phyloP scores from a whole-genome alignment of 2,797 vertebrate genomes.

The Gymnoscopelus braueri region DNA sequence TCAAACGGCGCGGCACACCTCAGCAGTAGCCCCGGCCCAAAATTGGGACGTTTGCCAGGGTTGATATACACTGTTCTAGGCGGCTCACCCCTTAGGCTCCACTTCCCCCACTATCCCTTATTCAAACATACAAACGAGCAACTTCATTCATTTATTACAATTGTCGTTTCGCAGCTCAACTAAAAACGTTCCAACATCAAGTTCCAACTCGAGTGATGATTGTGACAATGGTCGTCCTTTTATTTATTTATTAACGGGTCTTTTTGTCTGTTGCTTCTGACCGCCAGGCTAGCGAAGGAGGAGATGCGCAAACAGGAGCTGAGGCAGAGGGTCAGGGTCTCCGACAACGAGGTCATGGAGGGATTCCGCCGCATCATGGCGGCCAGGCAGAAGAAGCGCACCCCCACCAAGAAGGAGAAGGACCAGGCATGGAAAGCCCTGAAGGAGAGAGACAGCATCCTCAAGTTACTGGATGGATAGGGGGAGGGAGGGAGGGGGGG shows the following conservation, averaged over 20 bases:
- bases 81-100: too few species aligned
- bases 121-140: too few species aligned
- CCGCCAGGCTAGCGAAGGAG: slow-evolving; percentile 90
- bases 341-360: slow-evolving; percentile 98
- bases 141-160: too few species aligned
- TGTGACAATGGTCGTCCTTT: background rate
- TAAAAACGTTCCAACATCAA: too few species aligned
- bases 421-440: slow-evolving; percentile 98
- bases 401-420: slow-evolving; percentile 97
- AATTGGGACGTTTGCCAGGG: too few species aligned
- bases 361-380: slow-evolving; percentile 98
- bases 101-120: too few species aligned
- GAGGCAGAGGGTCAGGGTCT: slow-evolving; percentile 93
- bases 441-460: slow-evolving; percentile 96
- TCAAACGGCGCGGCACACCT: too few species aligned
- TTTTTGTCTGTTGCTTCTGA: background rate
- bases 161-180: too few species aligned
- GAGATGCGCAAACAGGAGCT: slow-evolving; percentile 96
- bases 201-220: too few species aligned
- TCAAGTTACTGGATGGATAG: slow-evolving; percentile 92
- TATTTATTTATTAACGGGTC: background rate
- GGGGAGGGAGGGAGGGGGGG: slow-evolving; percentile 12
- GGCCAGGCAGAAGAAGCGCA: slow-evolving; percentile 97
- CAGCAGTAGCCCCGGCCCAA: too few species aligned
- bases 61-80: too few species aligned